A percentile compares a stretch with the other conserved stretches of the same genome.
Conservation (phyloP, 2,113 vertebrate genomes). For the Tragelaphus imberbis region DNA sequence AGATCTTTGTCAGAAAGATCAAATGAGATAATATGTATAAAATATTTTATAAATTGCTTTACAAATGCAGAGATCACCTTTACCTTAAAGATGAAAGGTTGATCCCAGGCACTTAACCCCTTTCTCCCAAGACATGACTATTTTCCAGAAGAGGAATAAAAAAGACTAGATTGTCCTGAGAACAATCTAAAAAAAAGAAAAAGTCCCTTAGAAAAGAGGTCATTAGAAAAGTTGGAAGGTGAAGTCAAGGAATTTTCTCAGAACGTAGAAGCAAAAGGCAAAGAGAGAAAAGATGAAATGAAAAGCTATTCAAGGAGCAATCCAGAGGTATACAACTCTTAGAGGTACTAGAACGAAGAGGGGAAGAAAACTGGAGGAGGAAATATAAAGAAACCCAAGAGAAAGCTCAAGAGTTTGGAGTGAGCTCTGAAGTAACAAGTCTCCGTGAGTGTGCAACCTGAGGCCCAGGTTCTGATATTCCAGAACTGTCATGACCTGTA, state of each 20-base stretch:
- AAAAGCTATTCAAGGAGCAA: not conserved
- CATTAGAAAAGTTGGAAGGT: not conserved
- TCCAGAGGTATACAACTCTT: not conserved
- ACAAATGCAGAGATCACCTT: not conserved
- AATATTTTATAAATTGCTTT: not conserved
- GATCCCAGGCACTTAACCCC: not conserved
- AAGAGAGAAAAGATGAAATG: not conserved
- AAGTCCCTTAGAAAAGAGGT: not conserved
- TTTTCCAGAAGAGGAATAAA: not conserved
- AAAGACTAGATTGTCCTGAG: not conserved
- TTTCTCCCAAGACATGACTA: not conserved
- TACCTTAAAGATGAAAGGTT: not conserved
- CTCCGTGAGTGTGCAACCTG: not conserved
- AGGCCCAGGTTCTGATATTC: not conserved
- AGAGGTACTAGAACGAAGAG: not conserved
- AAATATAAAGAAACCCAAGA: not conserved
- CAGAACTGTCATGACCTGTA: not conserved
- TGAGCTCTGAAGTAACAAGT: not conserved
- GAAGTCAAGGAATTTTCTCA: not conserved
- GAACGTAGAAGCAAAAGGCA: not conserved
- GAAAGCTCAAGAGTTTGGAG: not conserved
- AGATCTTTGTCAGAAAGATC: not conserved
- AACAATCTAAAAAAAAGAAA: not conserved
- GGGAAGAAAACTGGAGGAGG: not conserved
- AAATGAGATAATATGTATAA: not conserved